Conservation (phyloP, 2,888 invertebrate genomes). For the Ariolimax columbianus region DNA sequence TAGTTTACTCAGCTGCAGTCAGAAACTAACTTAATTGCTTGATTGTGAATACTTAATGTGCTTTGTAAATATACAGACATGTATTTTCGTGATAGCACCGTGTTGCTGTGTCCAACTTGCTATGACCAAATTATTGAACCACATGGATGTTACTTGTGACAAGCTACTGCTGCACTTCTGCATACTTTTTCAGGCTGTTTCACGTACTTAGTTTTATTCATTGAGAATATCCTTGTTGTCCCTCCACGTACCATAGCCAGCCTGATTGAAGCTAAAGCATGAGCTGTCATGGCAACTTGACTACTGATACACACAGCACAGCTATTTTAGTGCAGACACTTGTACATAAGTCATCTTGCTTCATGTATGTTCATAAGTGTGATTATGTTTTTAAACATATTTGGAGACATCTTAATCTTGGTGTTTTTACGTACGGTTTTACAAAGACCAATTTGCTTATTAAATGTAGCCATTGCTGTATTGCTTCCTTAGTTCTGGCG, state of each 20-base stretch:
- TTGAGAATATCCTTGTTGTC: not conserved
- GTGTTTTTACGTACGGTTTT: not conserved
- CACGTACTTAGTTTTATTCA: slow-evolving; percentile 2
- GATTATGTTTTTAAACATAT: not conserved
- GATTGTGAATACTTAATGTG: not conserved
- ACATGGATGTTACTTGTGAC: not conserved
- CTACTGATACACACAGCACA: not conserved
- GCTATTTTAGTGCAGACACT: slow-evolving; percentile 2
- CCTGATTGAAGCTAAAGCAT: not conserved
- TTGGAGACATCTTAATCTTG: slow-evolving; percentile 6
- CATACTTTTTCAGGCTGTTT: no score
- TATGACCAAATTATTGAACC: not conserved
- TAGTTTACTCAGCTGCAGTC: no score
- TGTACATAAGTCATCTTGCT: slow-evolving; percentile 28
- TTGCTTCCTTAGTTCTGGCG: not conserved
- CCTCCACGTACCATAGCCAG: not conserved
- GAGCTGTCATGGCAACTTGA: not conserved
- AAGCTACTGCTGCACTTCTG: not conserved
- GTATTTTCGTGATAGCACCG: not conserved
- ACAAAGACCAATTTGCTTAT: not conserved
- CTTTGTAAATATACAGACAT: not conserved
- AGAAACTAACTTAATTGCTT: slow-evolving; percentile 2
- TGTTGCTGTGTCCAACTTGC: not conserved
- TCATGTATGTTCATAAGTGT: not conserved
- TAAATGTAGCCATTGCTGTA: not conserved